Conservation (phyloP, 2,888 invertebrate genomes). For the Apantesis nais region DNA sequence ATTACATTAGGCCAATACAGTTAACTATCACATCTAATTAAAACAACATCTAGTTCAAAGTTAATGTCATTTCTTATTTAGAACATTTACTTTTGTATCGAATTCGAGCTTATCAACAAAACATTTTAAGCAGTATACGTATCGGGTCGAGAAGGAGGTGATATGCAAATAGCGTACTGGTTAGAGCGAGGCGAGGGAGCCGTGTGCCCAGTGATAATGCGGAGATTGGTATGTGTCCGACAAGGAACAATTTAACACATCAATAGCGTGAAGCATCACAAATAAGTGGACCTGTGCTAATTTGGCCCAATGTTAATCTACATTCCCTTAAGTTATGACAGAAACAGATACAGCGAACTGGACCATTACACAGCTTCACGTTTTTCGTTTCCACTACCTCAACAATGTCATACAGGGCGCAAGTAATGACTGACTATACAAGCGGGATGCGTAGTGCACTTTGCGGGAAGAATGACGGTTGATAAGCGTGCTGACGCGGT, state of each 20-base stretch:
- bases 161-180: conserved; percentile 66
- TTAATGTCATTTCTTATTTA: conserved; percentile 29
- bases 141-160: conserved; percentile 52
- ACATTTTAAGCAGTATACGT: conserved; percentile 58
- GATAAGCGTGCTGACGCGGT: conserved; percentile 31
- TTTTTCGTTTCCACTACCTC: not conserved
- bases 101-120: conserved; percentile 58
- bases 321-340: not conserved
- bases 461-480: conserved; percentile 11
- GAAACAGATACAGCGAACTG: not conserved
- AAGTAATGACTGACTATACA: conserved; percentile 2
- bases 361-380: not conserved
- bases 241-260: not conserved
- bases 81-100: conserved; percentile 29
- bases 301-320: not conserved
- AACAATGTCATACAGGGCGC: not conserved
- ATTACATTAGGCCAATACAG: conserved; percentile 47
- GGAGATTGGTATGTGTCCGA: conserved; percentile 4
- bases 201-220: conserved; percentile 40
- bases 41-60: conserved; percentile 32
- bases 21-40: conserved; percentile 42
- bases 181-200: conserved; percentile 62
- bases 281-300: conserved; percentile 8
- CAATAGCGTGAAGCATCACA: conserved; percentile 24
- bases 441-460: conserved; percentile 9